A percentile compares a stretch with the other conserved stretches of the same genome.
Conservation (phyloP, 2,888 invertebrate species). For the Cataglyphis albicans region DNA sequence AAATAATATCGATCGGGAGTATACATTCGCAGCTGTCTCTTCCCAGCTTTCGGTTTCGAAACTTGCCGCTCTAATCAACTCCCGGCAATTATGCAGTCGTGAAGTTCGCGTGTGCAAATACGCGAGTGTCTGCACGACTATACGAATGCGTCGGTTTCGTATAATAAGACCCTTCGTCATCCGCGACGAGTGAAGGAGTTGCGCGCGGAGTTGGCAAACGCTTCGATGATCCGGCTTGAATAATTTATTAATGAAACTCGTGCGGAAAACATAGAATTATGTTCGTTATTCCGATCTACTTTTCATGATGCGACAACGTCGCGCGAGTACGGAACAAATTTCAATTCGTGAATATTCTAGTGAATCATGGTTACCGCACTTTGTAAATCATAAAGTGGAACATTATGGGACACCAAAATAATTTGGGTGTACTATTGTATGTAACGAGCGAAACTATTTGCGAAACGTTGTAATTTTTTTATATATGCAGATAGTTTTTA, state of each 20-base stretch:
- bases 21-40: slow-evolving; percentile 51
- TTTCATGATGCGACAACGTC: slow-evolving; percentile 23
- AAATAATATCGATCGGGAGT: neutral
- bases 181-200: slow-evolving; percentile 36
- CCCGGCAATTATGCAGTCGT: slow-evolving; percentile 66
- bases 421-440: neutral
- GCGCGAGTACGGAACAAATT: slow-evolving; percentile 2
- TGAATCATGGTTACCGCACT: neutral
- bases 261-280: slow-evolving; percentile 43
- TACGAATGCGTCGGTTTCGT: slow-evolving; percentile 26
- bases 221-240: slow-evolving; percentile 47
- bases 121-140: neutral
- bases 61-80: slow-evolving; percentile 58
- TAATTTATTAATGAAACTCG: slow-evolving; percentile 52
- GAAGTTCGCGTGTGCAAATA: slow-evolving; percentile 60
- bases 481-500: neutral
- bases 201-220: slow-evolving; percentile 32
- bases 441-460: neutral
- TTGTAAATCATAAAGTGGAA: slow-evolving; percentile 16
- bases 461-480: neutral
- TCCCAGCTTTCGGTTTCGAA: slow-evolving; percentile 56
- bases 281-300: slow-evolving; percentile 31
- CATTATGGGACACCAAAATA: neutral
- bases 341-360: neutral
- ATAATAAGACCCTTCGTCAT: slow-evolving; percentile 54